Base-by-base conservation (phyloP, 2,888 invertebrate genomes). In the Poecilobothrus nobilitatus region DNA sequence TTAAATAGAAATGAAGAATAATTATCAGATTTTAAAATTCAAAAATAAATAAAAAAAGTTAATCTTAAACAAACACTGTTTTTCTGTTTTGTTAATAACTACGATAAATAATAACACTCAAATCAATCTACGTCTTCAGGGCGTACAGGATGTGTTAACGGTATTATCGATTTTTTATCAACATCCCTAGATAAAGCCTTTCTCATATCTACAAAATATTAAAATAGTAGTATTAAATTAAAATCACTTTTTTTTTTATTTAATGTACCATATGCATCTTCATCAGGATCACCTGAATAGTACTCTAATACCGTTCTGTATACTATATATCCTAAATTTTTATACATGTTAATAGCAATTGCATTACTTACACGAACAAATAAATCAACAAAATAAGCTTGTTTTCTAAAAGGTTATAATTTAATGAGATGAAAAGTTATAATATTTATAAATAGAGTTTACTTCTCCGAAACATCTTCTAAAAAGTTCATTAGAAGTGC, bases 321-420 rank as follows among this genome's bases (percentile, higher is more conserved):
- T 0, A 98, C 93, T 74, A 94, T 95, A 78, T 99, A 99, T 27
- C 97, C 98, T 70, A 98, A 84, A 80, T 92, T 92, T 76, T 90
- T 91, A 80, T 99, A 99, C 97, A 99, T 97, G 76, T 94, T 93
- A 68, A 97, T 96, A 1, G 99, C 99, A 65, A 97, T 94, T 80
- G 91, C 90, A 81, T 99, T 99, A 77, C 97, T 97, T 15, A 97
- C 95, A 76, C 99, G 87, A 5, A 99, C 99, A 86, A 98, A 99
- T 61, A 99, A 84, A 81, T 99, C 99, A 20, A 99, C 98, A 83
- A 99, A 99, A 81, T 93, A 98, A 34, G 95, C 93, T 68, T 91
- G 88, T 84, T 98, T 97, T 80, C 97, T 97, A 81, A 65, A 87
- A 87, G 72, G 73, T 71, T 73, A 15, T 7, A 65, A n/a, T n/a